Percentiles rank a stretch among this genome's conserved stretches.
Conservation (phyloP, 1,140 invertebrate species). For the Liolophura sinensis region DNA sequence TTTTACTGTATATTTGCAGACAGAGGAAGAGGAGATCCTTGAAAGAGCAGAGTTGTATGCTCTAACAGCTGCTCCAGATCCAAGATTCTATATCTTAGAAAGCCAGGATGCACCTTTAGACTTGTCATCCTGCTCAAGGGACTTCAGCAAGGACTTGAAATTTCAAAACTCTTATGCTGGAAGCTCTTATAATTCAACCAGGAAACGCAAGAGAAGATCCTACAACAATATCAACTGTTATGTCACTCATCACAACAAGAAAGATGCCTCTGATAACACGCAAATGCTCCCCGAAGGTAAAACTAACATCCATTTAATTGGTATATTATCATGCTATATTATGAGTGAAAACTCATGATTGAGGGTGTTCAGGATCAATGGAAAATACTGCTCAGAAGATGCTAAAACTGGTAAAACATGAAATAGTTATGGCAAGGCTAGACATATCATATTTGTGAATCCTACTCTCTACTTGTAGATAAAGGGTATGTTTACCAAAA, state of each 20-base stretch:
- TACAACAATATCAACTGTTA: conserved; percentile 30
- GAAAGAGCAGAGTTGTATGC: conserved; percentile 37
- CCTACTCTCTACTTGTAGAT: not conserved
- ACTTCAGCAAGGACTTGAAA: not conserved
- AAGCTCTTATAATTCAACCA: conserved; percentile 4
- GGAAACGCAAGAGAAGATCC: conserved; percentile 32
- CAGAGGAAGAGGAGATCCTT: conserved; percentile 43
- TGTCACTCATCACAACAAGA: conserved; percentile 23
- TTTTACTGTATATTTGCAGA: conserved; percentile 13
- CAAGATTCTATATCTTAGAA: conserved; percentile 23
- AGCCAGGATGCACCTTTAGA: not conserved
- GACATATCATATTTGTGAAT: not conserved
- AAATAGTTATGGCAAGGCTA: not conserved
- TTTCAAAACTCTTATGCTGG: not conserved
- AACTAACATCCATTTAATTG: not conserved
- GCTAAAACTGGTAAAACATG: not conserved
- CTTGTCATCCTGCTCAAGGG: not conserved
- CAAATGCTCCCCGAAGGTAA: conserved; percentile 35
- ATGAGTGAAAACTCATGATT: not conserved
- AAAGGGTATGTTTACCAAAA: too few species aligned
- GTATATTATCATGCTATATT: not conserved
- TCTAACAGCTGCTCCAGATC: conserved; percentile 30
- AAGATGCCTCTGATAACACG: conserved; percentile 29
- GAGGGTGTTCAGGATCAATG: not conserved
- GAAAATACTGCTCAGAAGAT: not conserved